Base-by-base conservation (phyloP, 2,888 invertebrate species). In the Spodoptera exigua region DNA sequence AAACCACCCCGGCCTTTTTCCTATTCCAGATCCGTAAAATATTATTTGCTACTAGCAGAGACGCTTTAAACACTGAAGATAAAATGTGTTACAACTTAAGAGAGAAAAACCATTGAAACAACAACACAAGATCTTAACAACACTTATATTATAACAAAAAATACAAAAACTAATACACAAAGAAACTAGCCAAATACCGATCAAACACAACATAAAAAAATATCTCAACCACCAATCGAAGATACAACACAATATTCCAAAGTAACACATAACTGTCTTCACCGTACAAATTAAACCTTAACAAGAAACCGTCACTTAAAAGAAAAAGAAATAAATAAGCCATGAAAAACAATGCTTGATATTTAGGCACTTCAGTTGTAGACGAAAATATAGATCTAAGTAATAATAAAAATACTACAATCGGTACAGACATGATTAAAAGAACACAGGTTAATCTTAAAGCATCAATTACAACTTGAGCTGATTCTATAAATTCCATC, bases 371-470 rank as follows among this genome's bases (percentile, higher is more conserved):
- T 9, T 55, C 51, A 16, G 59, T 48, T 1, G 61, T 63, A 47
- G 48, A 39, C 1, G 51, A 49, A 7, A 74, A 3, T n/a, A 76
- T 53, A 35, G 58, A 65, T 35, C 65, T 37, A 1, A 61, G 4
- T 52, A 72, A 60, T 5, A 77, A 43, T 0, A 55, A n/a, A 34
- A 66, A 52, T 3, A 73, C 60, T 0, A 66, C 63, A 2, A 70
- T 1, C 35, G 78, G 61, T 4, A 78, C 60, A 37, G 69, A 58
- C 72, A 80, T 77, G 27, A 79, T 51, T 10, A 79, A 60, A 1
- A 78, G 59, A 21, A 76, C 35, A 0, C 74, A 62, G 1, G 77
- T 74, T 0, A 81, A 21, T 45, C 75, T 53, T 18, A 81, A 55
- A 34, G 68, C 60, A 39, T 62, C 16, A 9, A 12, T 12, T 2